Conservation (phyloP, 2,888 invertebrate species). For the Agriopis leucophaearia region DNA sequence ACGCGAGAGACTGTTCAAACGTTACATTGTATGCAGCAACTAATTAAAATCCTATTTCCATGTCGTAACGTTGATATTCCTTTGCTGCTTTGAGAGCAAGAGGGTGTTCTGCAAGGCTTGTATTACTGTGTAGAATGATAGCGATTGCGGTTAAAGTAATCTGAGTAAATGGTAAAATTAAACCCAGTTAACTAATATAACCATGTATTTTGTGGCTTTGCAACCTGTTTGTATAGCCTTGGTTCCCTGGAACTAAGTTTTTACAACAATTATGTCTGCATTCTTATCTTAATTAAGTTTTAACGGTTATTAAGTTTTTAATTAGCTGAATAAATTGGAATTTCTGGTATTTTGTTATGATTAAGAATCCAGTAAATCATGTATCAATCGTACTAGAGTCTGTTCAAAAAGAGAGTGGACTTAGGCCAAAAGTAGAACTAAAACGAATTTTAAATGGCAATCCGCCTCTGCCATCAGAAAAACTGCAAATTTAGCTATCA, state of each 20-base stretch:
- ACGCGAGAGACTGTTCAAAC: constrained; percentile 52
- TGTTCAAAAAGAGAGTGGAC: too few relatives aligned
- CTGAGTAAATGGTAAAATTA: constrained; percentile 68
- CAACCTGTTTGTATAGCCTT: constrained; percentile 46
- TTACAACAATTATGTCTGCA: constrained; percentile 6
- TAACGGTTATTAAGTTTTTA: constrained; percentile 11
- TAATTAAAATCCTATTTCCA: constrained; percentile 49
- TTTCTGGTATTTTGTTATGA: constrained; percentile 17
- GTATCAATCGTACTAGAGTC: constrained; percentile 23
- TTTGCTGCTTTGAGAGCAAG: constrained; percentile 33
- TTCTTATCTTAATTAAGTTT: constrained; percentile 21
- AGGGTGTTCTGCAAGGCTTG: constrained; percentile 54
- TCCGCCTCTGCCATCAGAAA: too few relatives aligned
- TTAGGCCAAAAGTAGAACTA: too few relatives aligned
- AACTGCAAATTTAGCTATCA: too few relatives aligned
- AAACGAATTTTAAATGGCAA: too few relatives aligned
- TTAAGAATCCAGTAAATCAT: constrained; percentile 35
- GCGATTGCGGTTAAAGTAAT: constrained; percentile 68
- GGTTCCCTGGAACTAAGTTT: constrained; percentile 10
- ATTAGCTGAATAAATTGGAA: constrained; percentile 22
- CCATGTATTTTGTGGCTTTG: constrained; percentile 50
- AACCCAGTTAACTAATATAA: constrained; percentile 57
- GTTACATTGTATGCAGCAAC: constrained; percentile 18
- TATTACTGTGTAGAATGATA: constrained; percentile 61
- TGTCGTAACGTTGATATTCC: constrained; percentile 44